Conservation (phyloP, 2,797 vertebrate genomes). For the Steatocranus sp. region DNA sequence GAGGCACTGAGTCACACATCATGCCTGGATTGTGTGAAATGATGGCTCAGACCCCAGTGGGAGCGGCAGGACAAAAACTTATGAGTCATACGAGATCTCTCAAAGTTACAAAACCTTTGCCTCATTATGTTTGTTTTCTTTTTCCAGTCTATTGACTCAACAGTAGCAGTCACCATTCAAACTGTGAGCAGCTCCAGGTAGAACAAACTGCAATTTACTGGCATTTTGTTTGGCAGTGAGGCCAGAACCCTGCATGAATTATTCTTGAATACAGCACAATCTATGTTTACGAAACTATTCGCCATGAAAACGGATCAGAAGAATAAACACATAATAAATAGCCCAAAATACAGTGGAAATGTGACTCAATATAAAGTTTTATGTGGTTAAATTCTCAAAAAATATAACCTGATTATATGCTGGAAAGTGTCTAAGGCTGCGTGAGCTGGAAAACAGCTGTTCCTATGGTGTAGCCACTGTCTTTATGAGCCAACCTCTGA, state of each 20-base stretch:
- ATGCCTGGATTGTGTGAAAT: conserved; percentile 2
- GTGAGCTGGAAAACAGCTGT: not conserved
- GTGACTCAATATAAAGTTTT: not conserved
- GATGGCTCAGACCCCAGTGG: not conserved
- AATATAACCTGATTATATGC: not conserved
- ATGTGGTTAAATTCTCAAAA: not conserved
- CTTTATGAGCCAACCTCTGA: not conserved
- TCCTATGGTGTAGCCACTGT: not conserved
- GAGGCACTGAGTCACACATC: conserved; percentile 36
- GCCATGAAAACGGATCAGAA: not conserved
- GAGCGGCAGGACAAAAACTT: not conserved
- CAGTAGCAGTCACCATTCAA: not conserved
- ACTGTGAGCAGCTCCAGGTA: not conserved
- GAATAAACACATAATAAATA: not conserved
- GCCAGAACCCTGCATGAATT: not conserved
- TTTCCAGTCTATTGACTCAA: not conserved
- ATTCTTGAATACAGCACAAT: not conserved
- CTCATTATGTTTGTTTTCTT: not conserved
- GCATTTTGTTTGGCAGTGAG: not conserved
- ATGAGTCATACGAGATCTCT: conserved; percentile 11
- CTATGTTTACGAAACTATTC: not conserved
- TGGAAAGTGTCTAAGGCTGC: not conserved
- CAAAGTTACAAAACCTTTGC: not conserved
- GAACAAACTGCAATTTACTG: not conserved
- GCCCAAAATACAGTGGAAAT: not conserved